Evolutionary conservation across 1,140 invertebrate species (phyloP).

Genomic region (Platorchestia sp.): DNA sequence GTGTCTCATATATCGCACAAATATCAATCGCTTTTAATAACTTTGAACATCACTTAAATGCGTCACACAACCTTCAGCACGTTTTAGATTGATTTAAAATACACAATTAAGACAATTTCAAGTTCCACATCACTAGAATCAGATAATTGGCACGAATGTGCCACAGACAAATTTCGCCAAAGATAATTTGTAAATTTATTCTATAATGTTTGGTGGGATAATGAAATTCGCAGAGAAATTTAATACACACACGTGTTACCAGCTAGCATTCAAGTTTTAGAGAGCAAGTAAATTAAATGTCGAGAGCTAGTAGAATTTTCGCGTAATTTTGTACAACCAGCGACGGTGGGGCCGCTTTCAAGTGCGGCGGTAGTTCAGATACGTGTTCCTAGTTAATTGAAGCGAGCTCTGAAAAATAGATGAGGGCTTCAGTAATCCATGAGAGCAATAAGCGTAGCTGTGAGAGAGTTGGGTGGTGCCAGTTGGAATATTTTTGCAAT

Average conservation of each 20-base stretch:
- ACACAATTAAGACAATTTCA: background rate
- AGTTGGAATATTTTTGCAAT: constrained; percentile 7
- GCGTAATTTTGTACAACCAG: background rate
- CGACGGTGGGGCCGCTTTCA: background rate
- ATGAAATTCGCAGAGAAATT: background rate
- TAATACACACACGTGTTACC: background rate
- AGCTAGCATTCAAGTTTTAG: background rate
- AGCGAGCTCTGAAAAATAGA: background rate
- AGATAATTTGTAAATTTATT: background rate
- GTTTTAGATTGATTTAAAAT: background rate
- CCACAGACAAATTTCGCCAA: too few species aligned
- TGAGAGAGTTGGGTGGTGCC: background rate
- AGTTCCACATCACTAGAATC: background rate
- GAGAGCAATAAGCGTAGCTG: background rate
- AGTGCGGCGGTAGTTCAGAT: background rate
- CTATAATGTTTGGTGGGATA: background rate
- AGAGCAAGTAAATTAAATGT: background rate
- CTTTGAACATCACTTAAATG: background rate
- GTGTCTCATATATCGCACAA: background rate
- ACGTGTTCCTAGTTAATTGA: background rate
- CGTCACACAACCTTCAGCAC: too few species aligned
- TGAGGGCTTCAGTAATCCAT: background rate
- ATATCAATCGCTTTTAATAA: background rate
- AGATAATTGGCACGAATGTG: too few species aligned
- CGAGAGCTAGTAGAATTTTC: background rate